Evolutionary conservation across 2,888 invertebrate species (phyloP).

Genomic region (Buathra laborator): DNA sequence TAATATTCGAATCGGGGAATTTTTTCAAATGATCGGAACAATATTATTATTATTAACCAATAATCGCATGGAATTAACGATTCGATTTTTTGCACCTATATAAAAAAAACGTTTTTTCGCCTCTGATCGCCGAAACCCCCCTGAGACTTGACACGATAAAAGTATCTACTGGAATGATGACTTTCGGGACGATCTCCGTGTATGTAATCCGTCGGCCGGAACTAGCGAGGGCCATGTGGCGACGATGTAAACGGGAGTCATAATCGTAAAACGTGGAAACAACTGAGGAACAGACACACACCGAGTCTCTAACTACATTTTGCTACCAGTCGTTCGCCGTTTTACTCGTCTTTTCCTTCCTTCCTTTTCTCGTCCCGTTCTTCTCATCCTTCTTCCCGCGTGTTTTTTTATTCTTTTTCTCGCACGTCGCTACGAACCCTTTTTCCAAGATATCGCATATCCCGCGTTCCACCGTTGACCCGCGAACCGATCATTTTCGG

Average conservation of each 20-base stretch:
- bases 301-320: constrained; percentile 42
- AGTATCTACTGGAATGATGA: background rate
- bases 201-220: constrained; percentile 77
- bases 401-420: constrained; percentile 29
- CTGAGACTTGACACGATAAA: background rate
- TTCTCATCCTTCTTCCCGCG: background rate
- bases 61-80: no score
- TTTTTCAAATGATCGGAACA: no score
- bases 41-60: no score
- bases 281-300: constrained; percentile 64
- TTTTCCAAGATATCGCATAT: constrained; percentile 52
- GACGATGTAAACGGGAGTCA: constrained; percentile 74
- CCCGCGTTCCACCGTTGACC: constrained; percentile 8
- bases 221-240: constrained; percentile 80
- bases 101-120: no score
- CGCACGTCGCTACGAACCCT: constrained; percentile 22
- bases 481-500: constrained; percentile 40
- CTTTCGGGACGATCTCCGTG: background rate
- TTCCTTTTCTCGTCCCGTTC: background rate
- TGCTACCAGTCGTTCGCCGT: constrained; percentile 45
- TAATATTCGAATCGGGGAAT: no score
- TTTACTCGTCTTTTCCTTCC: constrained; percentile 34
- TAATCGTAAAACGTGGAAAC: constrained; percentile 80
- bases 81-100: no score
- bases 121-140: no score